Conservation (phyloP, 2,113 vertebrate genomes). For the Genyomyrus donnyi region DNA sequence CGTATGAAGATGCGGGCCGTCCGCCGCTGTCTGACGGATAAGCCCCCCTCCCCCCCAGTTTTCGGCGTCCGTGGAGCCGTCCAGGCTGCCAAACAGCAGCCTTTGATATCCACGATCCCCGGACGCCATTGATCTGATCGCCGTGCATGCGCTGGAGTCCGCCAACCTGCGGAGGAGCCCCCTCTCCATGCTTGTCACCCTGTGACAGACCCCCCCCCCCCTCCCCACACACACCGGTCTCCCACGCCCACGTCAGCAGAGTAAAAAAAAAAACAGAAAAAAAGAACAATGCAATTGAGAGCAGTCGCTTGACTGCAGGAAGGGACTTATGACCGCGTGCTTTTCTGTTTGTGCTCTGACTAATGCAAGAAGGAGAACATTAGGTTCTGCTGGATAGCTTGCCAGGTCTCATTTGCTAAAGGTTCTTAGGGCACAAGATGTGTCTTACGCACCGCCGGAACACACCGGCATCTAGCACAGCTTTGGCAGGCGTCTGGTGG, state of each 20-base stretch:
- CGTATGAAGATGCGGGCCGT: background rate
- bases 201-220: background rate
- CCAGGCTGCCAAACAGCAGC: background rate
- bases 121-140: background rate
- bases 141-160: background rate
- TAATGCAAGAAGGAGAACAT: background rate
- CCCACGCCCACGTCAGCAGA: background rate
- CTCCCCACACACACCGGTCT: background rate
- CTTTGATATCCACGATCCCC: background rate
- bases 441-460: background rate
- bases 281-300: background rate
- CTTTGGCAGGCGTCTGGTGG: background rate
- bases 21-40: background rate
- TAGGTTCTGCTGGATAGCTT: background rate
- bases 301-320: background rate
- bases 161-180: background rate
- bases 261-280: background rate
- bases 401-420: background rate
- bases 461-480: background rate
- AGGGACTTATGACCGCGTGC: background rate
- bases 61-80: background rate
- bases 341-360: background rate
- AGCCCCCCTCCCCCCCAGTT: background rate
- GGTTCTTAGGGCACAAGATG: background rate
- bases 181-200: background rate